Base-by-base conservation (phyloP, 2,888 invertebrate species). In the Idaea straminata region DNA sequence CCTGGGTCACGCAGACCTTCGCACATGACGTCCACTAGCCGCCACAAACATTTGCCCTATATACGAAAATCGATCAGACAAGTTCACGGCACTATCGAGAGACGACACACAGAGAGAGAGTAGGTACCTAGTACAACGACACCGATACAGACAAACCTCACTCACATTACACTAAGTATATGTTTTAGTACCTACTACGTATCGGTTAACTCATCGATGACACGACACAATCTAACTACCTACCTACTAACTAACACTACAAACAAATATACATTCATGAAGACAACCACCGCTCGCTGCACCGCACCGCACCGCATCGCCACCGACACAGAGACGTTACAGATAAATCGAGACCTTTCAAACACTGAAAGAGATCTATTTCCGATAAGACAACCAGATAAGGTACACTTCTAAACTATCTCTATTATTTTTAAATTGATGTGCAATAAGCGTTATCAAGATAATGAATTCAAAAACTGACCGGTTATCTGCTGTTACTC, bases 1-100 rank as follows among this genome's bases (percentile, higher is more conserved):
- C 72, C 77, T 77, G 83, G 86, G 84, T 83, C 85, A 83, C 85
- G 83, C 82, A 80, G 87, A 88, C 88, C 88, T 88, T 88, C 84
- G 79, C 83, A 81, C 83, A 81, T 81, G 81, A 81, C 80, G 81
- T 69, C 67, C 74, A 70, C 72, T 79, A 77, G 72, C 75, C 78
- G 78, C 82, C 78, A 76, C 80, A 76, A 80, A 81, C 85, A 81
- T 78, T 83, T 83, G 88, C 83, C 89, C 87, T 82, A 89, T 79
- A 88, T 88, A 81, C 82, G 87, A 80, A 83, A 86, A 91, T 91
- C 91, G 91, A 91, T 90, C 81, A 80, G 82, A 84, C 91, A 89
- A 89, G 89, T 89, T 89, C 89, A 77, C 72, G 69, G 79, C 74
- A 62, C 73, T 72, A 76, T 62, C 61, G 65, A 62, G 67, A 61